phyloP scores from a whole-genome alignment of 2,888 invertebrate genomes.

The Hydraecia micacea region DNA sequence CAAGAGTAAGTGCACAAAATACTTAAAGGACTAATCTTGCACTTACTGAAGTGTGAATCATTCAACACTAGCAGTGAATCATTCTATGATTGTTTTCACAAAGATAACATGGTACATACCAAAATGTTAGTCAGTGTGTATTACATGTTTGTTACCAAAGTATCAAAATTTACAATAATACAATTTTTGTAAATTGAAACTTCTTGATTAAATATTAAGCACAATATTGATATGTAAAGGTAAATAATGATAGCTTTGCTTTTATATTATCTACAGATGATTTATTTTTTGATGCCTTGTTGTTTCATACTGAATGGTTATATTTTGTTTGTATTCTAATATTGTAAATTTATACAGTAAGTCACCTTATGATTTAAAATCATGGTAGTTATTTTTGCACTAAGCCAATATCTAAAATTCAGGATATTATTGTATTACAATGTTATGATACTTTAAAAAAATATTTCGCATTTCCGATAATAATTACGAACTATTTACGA shows the following conservation, averaged over 20 bases:
- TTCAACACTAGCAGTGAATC: slow-evolving; percentile 52
- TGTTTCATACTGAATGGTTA: slow-evolving; percentile 47
- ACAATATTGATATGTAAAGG: slow-evolving; percentile 53
- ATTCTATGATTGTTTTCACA: slow-evolving; percentile 59
- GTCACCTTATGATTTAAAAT: slow-evolving; percentile 20
- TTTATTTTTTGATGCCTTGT: slow-evolving; percentile 62
- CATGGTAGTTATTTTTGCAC: slow-evolving; percentile 15
- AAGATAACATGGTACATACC: slow-evolving; percentile 67
- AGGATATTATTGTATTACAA: slow-evolving; percentile 18
- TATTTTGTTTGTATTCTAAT: slow-evolving; percentile 49
- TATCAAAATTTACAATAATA: slow-evolving; percentile 48
- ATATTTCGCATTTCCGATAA: slow-evolving; percentile 31
- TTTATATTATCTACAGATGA: slow-evolving; percentile 49
- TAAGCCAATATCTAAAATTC: slow-evolving; percentile 15
- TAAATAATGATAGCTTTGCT: slow-evolving; percentile 42
- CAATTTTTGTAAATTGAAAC: slow-evolving; percentile 36
- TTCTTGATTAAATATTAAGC: slow-evolving; percentile 50
- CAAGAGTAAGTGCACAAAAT: slow-evolving; percentile 82
- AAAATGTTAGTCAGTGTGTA: slow-evolving; percentile 67
- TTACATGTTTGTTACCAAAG: slow-evolving; percentile 70
- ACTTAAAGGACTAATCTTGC: slow-evolving; percentile 77
- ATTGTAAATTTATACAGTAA: slow-evolving; percentile 41
- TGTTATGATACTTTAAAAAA: slow-evolving; percentile 27
- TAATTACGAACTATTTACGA: slow-evolving; percentile 13
- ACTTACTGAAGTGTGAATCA: slow-evolving; percentile 68